Percentiles rank a stretch among this genome's conserved stretches.
Conservation (phyloP, 2,888 invertebrate species). For the Cheiracanthium punctorium region DNA sequence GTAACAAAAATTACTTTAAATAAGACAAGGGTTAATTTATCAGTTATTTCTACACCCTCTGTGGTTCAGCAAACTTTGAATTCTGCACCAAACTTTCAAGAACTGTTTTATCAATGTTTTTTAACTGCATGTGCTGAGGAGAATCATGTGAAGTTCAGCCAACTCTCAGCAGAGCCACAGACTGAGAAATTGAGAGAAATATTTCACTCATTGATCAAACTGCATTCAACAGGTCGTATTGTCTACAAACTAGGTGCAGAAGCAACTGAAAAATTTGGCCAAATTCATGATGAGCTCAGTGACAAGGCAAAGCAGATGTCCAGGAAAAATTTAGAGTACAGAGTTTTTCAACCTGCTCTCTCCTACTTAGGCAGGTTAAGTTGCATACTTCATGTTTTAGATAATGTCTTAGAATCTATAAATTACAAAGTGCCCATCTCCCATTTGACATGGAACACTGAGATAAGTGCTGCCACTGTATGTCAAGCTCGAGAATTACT, state of each 20-base stretch:
- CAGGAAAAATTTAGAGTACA: conserved; percentile 34
- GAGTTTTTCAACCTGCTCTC: conserved; percentile 46
- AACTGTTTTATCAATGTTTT: conserved; percentile 61
- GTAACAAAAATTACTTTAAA: conserved; percentile 32
- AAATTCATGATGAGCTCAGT: conserved; percentile 62
- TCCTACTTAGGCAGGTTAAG: conserved; percentile 53
- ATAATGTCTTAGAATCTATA: conserved; percentile 58
- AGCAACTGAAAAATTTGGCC: conserved; percentile 48
- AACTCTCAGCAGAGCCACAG: conserved; percentile 18
- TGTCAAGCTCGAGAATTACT: conserved; percentile 58
- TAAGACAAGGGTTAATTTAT: conserved; percentile 53
- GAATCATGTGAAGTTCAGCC: conserved; percentile 50
- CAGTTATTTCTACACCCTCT: conserved; percentile 46
- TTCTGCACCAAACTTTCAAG: conserved; percentile 41
- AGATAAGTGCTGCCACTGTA: conserved; percentile 53
- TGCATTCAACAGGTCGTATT: conserved; percentile 32
- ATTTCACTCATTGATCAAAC: conserved; percentile 43
- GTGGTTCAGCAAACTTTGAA: conserved; percentile 33
- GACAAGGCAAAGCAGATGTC: conserved; percentile 62
- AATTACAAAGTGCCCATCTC: conserved; percentile 55
- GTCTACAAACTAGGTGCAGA: conserved; percentile 55
- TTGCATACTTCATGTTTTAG: conserved; percentile 62
- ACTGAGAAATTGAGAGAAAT: conserved; percentile 35
- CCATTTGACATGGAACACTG: conserved; percentile 57
- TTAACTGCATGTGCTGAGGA: conserved; percentile 59